Base-by-base conservation (phyloP, 2,113 vertebrate genomes). In the Hepsetus odoe region DNA sequence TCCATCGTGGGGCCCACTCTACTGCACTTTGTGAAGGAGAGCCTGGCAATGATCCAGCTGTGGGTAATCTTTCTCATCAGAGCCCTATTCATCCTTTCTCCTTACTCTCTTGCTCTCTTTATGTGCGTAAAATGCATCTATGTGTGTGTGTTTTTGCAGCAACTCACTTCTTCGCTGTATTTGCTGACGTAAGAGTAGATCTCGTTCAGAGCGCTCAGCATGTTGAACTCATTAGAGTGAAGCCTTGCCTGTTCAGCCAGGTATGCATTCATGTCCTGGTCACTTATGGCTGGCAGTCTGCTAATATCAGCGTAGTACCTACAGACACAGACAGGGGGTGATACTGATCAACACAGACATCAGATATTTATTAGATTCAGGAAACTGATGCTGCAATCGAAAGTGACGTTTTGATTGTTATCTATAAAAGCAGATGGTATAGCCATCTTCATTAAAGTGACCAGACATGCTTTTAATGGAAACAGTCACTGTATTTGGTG, bases 191-290 rank as follows among this genome's bases (percentile, higher is more conserved):
- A 99, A 8, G 97, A 98, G 90, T 99, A 99, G 93, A 99, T 98
- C 92, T 99, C 98, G 0, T 96, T 99, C 90, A 99, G 94, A 0
- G 97, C 97, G 0, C 98, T 98, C 75, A 99, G 93, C 96, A 98
- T 97, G 92, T 98, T 96, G 91, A 99, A 99, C 89, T 99, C 98
- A 1, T 88, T 85, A 0, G 95, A 93, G 79, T 99, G 98, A 76
- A 99, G 94, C 67, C 98, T 94, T 0, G 98, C 98, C 90, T 99
- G 98, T 87, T 99, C 98, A 0, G 97, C 97, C 85, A 99, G 93
- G 92, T 99, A 99, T 65, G 98, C 98, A 0, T 99, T 99, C 98
- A 99, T 99, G 90, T 99, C 98, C 91, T 99, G 98, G 93, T 99
- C 98, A 0, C 97, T 98, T 90, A 99, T 98, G 87, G 97, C 96